Conservation (phyloP, 2,113 vertebrate species). For the Piprites chloris region DNA sequence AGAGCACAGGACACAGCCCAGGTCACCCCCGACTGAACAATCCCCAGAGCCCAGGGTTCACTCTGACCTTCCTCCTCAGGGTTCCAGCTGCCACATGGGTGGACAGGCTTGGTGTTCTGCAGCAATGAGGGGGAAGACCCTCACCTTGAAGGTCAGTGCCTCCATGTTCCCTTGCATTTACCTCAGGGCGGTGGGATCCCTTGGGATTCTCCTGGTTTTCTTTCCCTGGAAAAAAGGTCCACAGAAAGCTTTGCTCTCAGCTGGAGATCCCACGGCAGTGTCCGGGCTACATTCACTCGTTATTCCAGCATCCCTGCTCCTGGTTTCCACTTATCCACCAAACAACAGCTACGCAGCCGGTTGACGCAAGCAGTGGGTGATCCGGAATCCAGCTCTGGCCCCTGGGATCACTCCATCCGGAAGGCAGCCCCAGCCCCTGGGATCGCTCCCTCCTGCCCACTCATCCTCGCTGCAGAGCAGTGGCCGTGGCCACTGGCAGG, state of each 20-base stretch:
- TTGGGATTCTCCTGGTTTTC: background rate
- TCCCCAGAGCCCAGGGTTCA: rapidly evolving
- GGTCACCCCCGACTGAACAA: rapidly evolving
- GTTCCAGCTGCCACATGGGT: background rate
- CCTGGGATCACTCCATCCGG: background rate
- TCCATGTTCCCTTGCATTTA: rapidly evolving
- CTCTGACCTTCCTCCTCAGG: background rate
- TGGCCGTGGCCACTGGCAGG: background rate
- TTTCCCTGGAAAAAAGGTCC: background rate
- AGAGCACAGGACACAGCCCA: background rate
- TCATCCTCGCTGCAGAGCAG: background rate
- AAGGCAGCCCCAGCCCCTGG: constrained; percentile 7
- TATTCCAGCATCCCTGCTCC: background rate
- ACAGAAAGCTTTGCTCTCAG: background rate
- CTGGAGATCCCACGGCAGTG: background rate
- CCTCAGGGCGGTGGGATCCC: rapidly evolving
- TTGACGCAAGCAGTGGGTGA: background rate
- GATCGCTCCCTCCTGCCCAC: background rate
- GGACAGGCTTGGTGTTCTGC: background rate
- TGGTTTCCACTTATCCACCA: background rate
- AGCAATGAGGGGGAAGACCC: background rate
- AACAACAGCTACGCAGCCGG: background rate
- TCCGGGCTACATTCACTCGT: background rate
- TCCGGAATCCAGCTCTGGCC: background rate
- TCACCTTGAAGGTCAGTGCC: background rate